Percentiles rank a stretch among this genome's conserved stretches.
These are phyloP conservation scores for Drosophila santomea DNA, from an alignment of 1,140 invertebrate genomes.

Conservation along the genomic window DNA sequence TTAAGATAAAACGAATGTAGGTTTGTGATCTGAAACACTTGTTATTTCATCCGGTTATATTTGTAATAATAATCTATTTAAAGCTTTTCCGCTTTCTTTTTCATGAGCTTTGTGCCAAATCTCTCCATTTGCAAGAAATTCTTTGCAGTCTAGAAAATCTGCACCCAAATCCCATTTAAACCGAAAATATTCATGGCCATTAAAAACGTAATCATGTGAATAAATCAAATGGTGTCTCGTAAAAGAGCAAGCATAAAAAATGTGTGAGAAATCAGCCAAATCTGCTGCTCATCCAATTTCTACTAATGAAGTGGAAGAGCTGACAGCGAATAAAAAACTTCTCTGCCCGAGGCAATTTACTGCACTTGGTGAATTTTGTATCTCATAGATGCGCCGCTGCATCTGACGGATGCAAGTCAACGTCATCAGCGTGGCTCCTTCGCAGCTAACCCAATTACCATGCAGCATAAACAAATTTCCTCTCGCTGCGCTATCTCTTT, in stretches of 20 bases:
- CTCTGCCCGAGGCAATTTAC: slow-evolving; percentile 13
- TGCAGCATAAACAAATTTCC: slow-evolving; percentile 63
- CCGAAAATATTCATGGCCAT: slow-evolving; percentile 43
- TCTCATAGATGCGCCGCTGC: slow-evolving; percentile 32
- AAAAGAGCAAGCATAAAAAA: slow-evolving; percentile 39
- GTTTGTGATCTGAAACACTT: too few species aligned
- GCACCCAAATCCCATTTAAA: slow-evolving; percentile 14
- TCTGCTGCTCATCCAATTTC: slow-evolving; percentile 47
- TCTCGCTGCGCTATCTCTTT: slow-evolving; percentile 23
- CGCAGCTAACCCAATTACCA: slow-evolving; percentile 69
- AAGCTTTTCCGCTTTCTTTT: slow-evolving; percentile 10
- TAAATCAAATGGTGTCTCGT: slow-evolving; percentile 42
- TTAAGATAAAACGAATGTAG: too few species aligned
- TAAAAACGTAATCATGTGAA: slow-evolving; percentile 40
- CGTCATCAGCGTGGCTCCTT: slow-evolving; percentile 36
- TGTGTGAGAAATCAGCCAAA: slow-evolving; percentile 41
- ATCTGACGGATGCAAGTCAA: slow-evolving; percentile 42
- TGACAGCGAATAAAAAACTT: background rate
- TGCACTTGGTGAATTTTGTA: slow-evolving; percentile 36
- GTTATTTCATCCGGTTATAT: too few species aligned
- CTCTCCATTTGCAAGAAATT: background rate
- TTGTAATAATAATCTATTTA: background rate
- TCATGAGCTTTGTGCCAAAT: background rate
- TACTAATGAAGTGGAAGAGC: slow-evolving; percentile 37
- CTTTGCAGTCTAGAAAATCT: slow-evolving; percentile 4